A percentile compares a stretch with the other conserved stretches of the same genome.
phyloP scores from a whole-genome alignment of 2,888 invertebrate species.

The Tiliacea aurago region DNA sequence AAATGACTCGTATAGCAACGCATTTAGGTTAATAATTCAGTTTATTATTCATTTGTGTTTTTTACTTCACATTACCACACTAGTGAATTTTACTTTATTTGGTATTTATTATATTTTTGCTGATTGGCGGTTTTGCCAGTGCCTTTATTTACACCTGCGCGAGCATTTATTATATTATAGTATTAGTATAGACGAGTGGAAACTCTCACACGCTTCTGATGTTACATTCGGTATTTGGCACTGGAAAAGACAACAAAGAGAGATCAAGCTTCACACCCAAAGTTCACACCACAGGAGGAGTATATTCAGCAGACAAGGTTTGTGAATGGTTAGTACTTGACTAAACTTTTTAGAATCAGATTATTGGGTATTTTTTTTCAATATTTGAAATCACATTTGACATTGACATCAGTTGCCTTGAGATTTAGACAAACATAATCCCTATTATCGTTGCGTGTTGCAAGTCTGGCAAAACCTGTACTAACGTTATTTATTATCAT shows the following conservation, averaged over 20 bases:
- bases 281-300: neutral
- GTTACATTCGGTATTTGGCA: neutral
- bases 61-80: too few species aligned
- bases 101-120: too few species aligned
- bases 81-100: too few species aligned
- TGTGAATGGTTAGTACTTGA: neutral
- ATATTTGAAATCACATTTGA: neutral
- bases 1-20: too few species aligned
- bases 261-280: neutral
- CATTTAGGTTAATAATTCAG: too few species aligned
- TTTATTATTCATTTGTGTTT: too few species aligned
- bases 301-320: neutral
- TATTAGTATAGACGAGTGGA: neutral
- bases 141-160: too few species aligned
- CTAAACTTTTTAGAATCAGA: constrained; percentile 24
- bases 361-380: too few species aligned
- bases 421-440: neutral
- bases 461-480: neutral
- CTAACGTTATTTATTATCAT: neutral
- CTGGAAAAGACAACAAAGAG: neutral
- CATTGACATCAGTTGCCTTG: neutral
- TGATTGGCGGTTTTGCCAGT: too few species aligned
- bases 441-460: neutral
- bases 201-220: neutral
- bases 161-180: too few species aligned